These are phyloP conservation scores for Mercenaria mercenaria DNA, from an alignment of 1,140 invertebrate genomes.

Conservation along the genomic window DNA sequence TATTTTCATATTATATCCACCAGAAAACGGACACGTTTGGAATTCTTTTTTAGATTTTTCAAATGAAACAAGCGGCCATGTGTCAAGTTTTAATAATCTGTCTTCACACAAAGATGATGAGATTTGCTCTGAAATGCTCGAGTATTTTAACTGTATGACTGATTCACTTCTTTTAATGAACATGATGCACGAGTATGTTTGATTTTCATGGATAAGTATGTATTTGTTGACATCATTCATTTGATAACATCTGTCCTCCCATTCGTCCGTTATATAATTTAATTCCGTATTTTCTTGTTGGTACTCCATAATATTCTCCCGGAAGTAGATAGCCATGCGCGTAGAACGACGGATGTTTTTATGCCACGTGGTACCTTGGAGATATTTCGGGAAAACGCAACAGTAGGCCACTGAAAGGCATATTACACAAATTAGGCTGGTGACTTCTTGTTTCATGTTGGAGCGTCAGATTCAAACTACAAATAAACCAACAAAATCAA, in stretches of 20 bases:
- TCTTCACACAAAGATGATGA: slow-evolving; percentile 70
- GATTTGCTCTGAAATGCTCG: slow-evolving; percentile 22
- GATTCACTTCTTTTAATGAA: slow-evolving; percentile 68
- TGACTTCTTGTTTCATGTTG: not conserved
- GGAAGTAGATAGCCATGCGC: slow-evolving; percentile 42
- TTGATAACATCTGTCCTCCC: slow-evolving; percentile 3
- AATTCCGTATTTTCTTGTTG: slow-evolving; percentile 38
- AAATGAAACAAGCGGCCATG: slow-evolving; percentile 72
- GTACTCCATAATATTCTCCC: slow-evolving; percentile 48
- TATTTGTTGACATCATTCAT: slow-evolving; percentile 48
- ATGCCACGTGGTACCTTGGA: slow-evolving; percentile 60
- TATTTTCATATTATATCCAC: slow-evolving; percentile 78
- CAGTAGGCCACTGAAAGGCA: slow-evolving; percentile 1
- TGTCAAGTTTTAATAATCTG: slow-evolving; percentile 55
- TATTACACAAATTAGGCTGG: not conserved
- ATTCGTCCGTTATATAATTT: slow-evolving; percentile 1
- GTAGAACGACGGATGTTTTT: slow-evolving; percentile 29
- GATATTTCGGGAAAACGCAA: slow-evolving; percentile 57
- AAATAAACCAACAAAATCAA: too few relatives aligned
- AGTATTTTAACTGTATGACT: slow-evolving; percentile 69
- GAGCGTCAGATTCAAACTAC: not conserved
- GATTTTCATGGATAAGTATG: not conserved
- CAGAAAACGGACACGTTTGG: slow-evolving; percentile 70
- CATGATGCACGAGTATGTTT: slow-evolving; percentile 63
- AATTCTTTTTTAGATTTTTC: slow-evolving; percentile 63